phyloP scores from a whole-genome alignment of 2,888 invertebrate genomes.

The Oligia fasciuncula region DNA sequence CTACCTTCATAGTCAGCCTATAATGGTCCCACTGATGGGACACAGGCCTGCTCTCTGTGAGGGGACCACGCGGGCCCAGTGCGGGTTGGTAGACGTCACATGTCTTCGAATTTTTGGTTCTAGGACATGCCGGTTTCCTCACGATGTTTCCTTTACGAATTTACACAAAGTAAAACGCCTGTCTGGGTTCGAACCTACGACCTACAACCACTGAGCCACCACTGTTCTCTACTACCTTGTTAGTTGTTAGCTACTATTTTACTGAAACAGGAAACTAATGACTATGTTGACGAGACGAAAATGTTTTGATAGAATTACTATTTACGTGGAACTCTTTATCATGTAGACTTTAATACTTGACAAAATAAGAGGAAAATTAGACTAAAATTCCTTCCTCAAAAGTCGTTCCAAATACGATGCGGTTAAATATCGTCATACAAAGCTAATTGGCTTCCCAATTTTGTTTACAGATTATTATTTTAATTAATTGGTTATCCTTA shows the following conservation, averaged over 20 bases:
- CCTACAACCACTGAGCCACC: no score
- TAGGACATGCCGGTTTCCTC: no score
- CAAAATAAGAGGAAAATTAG: slow-evolving; percentile 6
- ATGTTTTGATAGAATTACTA: neutral
- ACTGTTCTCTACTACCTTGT: neutral
- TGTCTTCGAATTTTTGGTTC: no score
- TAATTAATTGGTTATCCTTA: neutral
- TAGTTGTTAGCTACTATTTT: neutral
- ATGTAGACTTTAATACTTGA: neutral
- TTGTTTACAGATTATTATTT: neutral
- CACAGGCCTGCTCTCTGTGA: no score
- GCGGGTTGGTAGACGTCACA: no score
- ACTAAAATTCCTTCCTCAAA: slow-evolving; percentile 32
- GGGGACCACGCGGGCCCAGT: no score
- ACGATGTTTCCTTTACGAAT: no score
- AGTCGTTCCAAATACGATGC: neutral
- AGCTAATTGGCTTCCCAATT: slow-evolving; percentile 20
- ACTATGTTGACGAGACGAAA: neutral
- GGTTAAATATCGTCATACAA: neutral
- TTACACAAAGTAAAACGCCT: no score
- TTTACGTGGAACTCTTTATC: neutral
- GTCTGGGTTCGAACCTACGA: no score
- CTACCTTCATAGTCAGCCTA: no score
- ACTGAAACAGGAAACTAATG: neutral
- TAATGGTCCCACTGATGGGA: no score